Evolutionary conservation across 2,113 vertebrate genomes (phyloP), one percentile per base, ranked within the genome.

Genomic region (Vireo altiloquus): DNA sequence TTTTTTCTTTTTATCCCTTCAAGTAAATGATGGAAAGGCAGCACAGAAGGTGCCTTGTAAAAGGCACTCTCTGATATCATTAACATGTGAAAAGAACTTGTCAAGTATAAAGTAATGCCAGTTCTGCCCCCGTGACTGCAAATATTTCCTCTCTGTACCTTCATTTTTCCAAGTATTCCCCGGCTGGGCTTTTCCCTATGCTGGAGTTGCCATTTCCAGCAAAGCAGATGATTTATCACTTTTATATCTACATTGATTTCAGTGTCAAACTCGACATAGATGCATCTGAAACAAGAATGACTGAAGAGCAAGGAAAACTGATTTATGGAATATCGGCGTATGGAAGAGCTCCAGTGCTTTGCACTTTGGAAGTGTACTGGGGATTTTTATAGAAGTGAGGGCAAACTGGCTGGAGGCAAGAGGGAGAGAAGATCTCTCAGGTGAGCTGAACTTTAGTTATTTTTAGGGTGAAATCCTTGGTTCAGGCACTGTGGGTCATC

Each of bases 361-460:
- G 15, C 25, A 10, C 33, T 68, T 68, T n/a, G 50, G 11, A 63
- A 47, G 2, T 10, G 10, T 19, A 3, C 3, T 60, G 37, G 53
- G 27, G 15, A 23, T 0, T 0, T 47, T 79, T 63, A 22, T 5
- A 7, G 27, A 10, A 75, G 7, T 2, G 3, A 30, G 50, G 52
- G 12, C 8, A 54, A 84, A 84, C 7, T 40, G 25, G 1, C 4
- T 46, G 21, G 33, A 47, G 8, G 24, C 15, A 33, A 30, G 4
- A 24, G 33, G 27, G 33, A 42, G 23, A 0, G 7, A 63, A 59
- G 10, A 15, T n/a, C 9, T 85, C 2, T 56, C 22, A 5, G 18
- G 0, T 69, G 56, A 69, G 46, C 8, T 50, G 70, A 23, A 65
- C 5, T 54, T 7, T 0, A 21, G 24, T 2, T 13, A 11, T 52